These are phyloP conservation scores for Homarus gammarus DNA, from an alignment of 2,888 invertebrate species.

Conservation along the genomic window DNA sequence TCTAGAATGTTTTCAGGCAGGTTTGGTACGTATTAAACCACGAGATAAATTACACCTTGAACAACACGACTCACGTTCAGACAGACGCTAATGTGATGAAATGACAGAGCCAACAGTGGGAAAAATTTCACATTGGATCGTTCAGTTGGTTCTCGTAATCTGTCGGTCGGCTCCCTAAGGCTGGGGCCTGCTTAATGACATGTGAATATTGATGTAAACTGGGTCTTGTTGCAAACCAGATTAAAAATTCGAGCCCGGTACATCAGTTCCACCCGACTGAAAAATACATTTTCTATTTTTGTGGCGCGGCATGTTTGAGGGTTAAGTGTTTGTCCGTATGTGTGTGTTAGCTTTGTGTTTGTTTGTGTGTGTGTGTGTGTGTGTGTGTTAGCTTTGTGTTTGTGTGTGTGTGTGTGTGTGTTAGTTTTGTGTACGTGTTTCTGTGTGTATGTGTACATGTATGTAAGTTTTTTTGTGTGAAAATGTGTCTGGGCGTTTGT, in stretches of 20 bases:
- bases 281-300: conserved; percentile 36
- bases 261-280: conserved; percentile 42
- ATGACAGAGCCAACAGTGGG: conserved; percentile 7
- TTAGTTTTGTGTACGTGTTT: conserved; percentile 6
- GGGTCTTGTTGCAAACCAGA: conserved; percentile 74
- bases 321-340: neutral
- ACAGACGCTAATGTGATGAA: neutral
- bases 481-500: neutral
- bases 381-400: no score
- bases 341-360: no score
- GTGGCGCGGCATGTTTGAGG: neutral
- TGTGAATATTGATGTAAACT: conserved; percentile 74
- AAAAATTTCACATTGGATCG: conserved; percentile 34
- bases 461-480: neutral
- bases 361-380: conserved; percentile 4
- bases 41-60: no score
- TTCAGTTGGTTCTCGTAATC: conserved; percentile 57
- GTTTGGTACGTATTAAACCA: no score
- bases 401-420: conserved; percentile 13
- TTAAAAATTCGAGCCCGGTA: conserved; percentile 71
- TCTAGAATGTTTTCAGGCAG: no score
- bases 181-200: conserved; percentile 71
- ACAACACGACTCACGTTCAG: neutral
- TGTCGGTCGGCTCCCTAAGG: conserved; percentile 67
- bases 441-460: neutral